Percentiles rank a stretch among this genome's conserved stretches.
Conservation (phyloP, 2,113 vertebrate genomes). For the Lophotis ruficrista region DNA sequence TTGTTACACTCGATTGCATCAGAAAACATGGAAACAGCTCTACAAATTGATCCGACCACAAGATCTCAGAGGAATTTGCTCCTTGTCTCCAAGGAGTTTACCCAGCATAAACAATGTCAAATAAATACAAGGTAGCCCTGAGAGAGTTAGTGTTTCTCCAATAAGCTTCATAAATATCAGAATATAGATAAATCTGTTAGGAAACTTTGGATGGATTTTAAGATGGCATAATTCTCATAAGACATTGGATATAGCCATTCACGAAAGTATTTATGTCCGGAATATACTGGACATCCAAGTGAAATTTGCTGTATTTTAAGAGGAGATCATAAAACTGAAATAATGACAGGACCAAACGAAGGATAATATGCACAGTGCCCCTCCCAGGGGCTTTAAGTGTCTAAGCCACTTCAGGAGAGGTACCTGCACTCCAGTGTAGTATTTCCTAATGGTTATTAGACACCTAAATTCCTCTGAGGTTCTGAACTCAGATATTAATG, state of each 20-base stretch:
- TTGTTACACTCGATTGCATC: conserved; percentile 75
- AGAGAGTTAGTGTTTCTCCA: neutral
- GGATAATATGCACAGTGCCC: neutral
- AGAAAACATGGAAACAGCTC: conserved; percentile 71
- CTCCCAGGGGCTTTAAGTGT: neutral
- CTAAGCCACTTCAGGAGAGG: neutral
- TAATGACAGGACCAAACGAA: neutral
- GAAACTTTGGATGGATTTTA: neutral
- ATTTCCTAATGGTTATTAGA: neutral
- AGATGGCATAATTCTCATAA: neutral
- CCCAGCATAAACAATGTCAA: conserved; percentile 65
- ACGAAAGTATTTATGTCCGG: neutral
- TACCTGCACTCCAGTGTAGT: neutral
- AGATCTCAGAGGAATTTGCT: conserved; percentile 50
- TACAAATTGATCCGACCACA: conserved; percentile 56
- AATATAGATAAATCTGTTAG: neutral
- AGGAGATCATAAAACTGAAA: neutral
- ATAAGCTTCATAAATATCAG: neutral
- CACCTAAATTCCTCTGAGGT: neutral
- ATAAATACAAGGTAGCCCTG: neutral
- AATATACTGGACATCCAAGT: neutral
- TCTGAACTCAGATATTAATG: neutral
- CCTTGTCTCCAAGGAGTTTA: conserved; percentile 73
- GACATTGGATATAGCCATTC: neutral
- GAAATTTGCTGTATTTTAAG: neutral